Base-by-base conservation (phyloP, 2,797 vertebrate genomes). In the Naso thynnoides region DNA sequence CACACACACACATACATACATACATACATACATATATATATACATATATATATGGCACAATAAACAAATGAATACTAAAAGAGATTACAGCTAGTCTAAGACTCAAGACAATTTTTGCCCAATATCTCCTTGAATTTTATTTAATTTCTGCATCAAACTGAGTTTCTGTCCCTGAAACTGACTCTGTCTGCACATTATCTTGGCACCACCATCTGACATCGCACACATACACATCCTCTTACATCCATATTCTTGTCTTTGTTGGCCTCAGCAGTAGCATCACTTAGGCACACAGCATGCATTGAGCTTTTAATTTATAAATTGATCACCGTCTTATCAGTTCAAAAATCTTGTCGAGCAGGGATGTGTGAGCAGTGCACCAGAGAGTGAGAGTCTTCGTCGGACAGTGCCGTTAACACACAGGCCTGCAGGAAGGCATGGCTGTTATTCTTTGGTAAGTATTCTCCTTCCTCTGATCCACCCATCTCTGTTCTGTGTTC, bases 321-420 rank as follows among this genome's bases (percentile, higher is more conserved):
- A 55, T 24, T 0, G 48, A 36, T 14, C 18, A 2, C 1, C 18
- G n/a, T 60, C 11, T 59, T 47, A 7, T 48, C 2, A 16, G 9
- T 23, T 7, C 4, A 65, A 69, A 52, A 47, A 29, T 63, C 21
- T 73, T 24, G 1, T 47, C 62, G 41, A 55, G 15, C 68, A 95
- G 94, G 92, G 88, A 26, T 91, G 91, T 84, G 79, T 61, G 44
- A 92, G 89, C 79, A 91, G 89, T 47, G 81, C 88, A 39, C 61
- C 89, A 45, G 92, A 93, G 75, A 86, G 74, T 16, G 76, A 77
- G 57, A 72, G 67, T 29, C 70, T 76, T 13, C 68, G 27, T 4
- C 82, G 29, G 65, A 57, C 45, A 1, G 44, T 85, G 55, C 64
- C 84, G 0, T 52, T 89, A 44, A 53, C 41, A 24, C 78, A 76